Conservation (phyloP, 2,888 invertebrate species). For the Lottia scabra region DNA sequence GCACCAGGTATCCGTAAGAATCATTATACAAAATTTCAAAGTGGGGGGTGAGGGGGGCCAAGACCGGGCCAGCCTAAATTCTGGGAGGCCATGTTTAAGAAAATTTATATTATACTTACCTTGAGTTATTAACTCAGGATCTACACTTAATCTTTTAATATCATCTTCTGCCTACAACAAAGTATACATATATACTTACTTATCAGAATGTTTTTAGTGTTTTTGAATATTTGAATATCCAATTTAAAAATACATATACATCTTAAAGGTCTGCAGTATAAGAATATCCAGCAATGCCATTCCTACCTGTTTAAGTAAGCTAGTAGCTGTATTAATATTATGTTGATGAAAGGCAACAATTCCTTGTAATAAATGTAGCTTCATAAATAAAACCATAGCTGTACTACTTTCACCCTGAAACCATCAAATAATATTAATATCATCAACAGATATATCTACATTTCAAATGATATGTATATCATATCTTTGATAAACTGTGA, state of each 20-base stretch:
- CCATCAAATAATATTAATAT: background rate
- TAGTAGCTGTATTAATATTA: constrained; percentile 75
- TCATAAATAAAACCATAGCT: constrained; percentile 81
- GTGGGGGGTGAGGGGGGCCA: no score
- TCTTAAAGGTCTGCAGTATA: no score
- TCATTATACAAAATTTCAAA: no score
- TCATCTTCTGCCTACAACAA: constrained; percentile 75
- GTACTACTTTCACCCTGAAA: constrained; percentile 59
- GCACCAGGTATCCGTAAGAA: no score
- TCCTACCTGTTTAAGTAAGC: constrained; percentile 72
- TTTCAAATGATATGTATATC: constrained; percentile 1
- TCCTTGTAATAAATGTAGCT: constrained; percentile 84
- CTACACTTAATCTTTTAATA: constrained; percentile 76
- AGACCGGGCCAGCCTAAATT: no score
- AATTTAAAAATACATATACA: no score
- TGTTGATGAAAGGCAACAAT: constrained; percentile 84
- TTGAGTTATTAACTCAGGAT: constrained; percentile 72
- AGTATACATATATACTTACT: no score
- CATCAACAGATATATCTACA: background rate
- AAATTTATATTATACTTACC: constrained; percentile 33
- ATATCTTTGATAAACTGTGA: no score
- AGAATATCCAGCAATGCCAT: no score
- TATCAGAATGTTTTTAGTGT: no score
- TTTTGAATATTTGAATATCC: no score
- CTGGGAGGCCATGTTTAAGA: no score